phyloP scores from a whole-genome alignment of 1,140 invertebrate species.

The Chlorops oryzae region DNA sequence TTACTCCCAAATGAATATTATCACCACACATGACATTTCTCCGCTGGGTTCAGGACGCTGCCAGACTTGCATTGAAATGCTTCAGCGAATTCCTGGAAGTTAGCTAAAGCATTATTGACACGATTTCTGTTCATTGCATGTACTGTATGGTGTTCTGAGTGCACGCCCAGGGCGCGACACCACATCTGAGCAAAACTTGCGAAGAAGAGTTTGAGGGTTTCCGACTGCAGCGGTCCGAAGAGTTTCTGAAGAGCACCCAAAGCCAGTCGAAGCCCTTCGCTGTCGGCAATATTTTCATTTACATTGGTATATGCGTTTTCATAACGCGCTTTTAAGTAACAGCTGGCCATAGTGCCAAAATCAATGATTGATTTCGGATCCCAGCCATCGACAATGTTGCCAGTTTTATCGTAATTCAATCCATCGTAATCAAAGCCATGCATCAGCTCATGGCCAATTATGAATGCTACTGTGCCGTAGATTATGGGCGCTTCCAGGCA shows the following conservation, averaged over 20 bases:
- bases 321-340: conserved; percentile 28
- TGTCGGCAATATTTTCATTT: conserved; percentile 43
- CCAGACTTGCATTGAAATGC: conserved; percentile 24
- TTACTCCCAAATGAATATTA: too few species aligned
- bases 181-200: conserved; percentile 38
- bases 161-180: conserved; percentile 22
- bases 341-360: conserved; percentile 25
- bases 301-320: conserved; percentile 27
- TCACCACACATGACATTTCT: conserved; percentile 38
- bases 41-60: conserved; percentile 29
- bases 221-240: background rate
- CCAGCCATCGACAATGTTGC: conserved; percentile 25
- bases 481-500: conserved; percentile 12
- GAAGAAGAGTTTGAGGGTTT: conserved; percentile 24
- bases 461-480: conserved; percentile 27
- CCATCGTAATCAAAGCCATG: conserved; percentile 43
- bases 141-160: conserved; percentile 7
- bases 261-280: conserved; percentile 35
- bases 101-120: conserved; percentile 39
- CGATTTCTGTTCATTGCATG: conserved; percentile 28
- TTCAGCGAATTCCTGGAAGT: conserved; percentile 34
- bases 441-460: conserved; percentile 36
- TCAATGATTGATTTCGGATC: conserved; percentile 29
- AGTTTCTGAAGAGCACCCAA: conserved; percentile 19
- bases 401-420: conserved; percentile 34